These are phyloP conservation scores for Heliconius hermathena DNA, from an alignment of 1,140 invertebrate genomes.

Conservation along the genomic window DNA sequence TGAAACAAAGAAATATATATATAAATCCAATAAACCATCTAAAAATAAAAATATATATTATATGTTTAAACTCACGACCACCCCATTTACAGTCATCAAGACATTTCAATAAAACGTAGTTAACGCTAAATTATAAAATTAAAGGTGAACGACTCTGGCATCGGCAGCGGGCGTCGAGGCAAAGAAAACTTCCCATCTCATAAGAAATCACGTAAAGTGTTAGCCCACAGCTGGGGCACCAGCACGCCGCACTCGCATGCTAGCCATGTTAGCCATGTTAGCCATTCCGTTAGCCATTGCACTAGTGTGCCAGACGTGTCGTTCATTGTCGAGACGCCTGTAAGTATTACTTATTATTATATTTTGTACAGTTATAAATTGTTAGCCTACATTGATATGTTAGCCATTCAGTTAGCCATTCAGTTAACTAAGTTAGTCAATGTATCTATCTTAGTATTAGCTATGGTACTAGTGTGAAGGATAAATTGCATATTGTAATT, in stretches of 20 bases:
- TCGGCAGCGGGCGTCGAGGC: constrained; percentile 75
- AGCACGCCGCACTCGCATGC: constrained; percentile 69
- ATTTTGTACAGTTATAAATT: background rate
- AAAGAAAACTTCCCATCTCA: constrained; percentile 86
- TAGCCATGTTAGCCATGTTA: background rate
- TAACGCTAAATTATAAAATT: background rate
- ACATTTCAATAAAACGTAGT: background rate
- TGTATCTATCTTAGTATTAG: no score
- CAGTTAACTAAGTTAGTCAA: no score
- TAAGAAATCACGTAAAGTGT: constrained; percentile 88
- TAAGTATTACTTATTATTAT: constrained; percentile 71
- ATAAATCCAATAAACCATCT: no score
- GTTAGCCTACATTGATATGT: no score
- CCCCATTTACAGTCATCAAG: background rate
- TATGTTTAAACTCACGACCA: background rate
- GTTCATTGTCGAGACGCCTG: constrained; percentile 88
- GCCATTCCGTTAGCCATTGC: background rate
- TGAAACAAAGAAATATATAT: no score
- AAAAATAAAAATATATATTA: no score
- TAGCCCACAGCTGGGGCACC: constrained; percentile 87
- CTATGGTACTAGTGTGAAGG: no score
- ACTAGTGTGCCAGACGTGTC: constrained; percentile 81
- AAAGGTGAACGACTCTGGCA: constrained; percentile 72
- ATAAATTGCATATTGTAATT: no score
- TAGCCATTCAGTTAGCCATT: no score